Conservation (phyloP, 2,888 invertebrate species). For the Chaitophorus viminalis region DNA sequence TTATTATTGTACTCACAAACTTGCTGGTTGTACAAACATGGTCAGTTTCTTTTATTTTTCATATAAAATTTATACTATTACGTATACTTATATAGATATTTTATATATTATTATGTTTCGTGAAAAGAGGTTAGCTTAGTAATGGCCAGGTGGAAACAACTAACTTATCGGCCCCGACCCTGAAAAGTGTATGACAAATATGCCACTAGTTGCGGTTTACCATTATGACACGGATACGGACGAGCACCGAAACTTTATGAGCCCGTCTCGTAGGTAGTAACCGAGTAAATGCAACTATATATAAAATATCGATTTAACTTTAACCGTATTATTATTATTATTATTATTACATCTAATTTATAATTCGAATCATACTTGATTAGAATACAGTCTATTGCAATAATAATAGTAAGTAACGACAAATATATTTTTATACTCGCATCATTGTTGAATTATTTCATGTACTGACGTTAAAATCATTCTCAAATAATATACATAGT, state of each 20-base stretch:
- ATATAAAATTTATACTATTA: not conserved
- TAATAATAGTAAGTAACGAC: not conserved
- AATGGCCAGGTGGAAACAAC: slow-evolving; percentile 14
- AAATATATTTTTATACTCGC: no score
- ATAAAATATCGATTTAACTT: slow-evolving; percentile 37
- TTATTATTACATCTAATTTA: not conserved
- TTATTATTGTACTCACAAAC: no score
- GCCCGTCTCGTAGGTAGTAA: slow-evolving; percentile 6
- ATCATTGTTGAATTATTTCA: not conserved
- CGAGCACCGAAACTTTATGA: slow-evolving; percentile 31
- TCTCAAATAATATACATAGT: not conserved
- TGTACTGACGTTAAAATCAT: not conserved
- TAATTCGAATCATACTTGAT: not conserved
- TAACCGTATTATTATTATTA: not conserved
- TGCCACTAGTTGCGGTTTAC: slow-evolving; percentile 56
- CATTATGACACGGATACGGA: slow-evolving; percentile 16
- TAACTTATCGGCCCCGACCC: slow-evolving; percentile 16
- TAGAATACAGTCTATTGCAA: not conserved
- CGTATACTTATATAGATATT: not conserved
- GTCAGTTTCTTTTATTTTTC: not conserved
- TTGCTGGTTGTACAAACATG: no score
- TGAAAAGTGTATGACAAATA: slow-evolving; percentile 53
- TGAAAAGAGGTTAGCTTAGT: not conserved
- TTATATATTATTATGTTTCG: not conserved
- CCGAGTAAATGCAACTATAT: not conserved